Conservation (phyloP, 2,888 invertebrate genomes). For the Spicauda simplicius region DNA sequence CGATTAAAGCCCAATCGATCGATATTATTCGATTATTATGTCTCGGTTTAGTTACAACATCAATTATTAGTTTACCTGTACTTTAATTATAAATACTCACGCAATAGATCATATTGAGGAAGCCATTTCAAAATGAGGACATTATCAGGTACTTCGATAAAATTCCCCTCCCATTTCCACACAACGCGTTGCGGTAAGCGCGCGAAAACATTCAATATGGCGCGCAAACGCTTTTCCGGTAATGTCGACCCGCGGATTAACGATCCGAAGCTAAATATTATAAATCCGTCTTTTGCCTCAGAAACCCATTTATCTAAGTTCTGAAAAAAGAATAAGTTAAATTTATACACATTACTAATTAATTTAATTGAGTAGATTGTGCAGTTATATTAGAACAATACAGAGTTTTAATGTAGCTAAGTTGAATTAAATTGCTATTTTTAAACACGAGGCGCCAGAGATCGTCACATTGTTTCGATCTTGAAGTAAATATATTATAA, state of each 20-base stretch:
- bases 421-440: too few relatives aligned
- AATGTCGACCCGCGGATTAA: conserved; percentile 87
- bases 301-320: conserved; percentile 67
- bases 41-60: neutral
- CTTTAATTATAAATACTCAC: conserved; percentile 67
- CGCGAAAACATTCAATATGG: conserved; percentile 85
- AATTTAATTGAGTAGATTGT: too few relatives aligned
- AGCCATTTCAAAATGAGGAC: conserved; percentile 86
- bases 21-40: too few relatives aligned
- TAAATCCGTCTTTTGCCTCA: conserved; percentile 85
- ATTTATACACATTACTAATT: too few relatives aligned
- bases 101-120: conserved; percentile 88
- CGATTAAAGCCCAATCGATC: too few relatives aligned
- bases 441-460: too few relatives aligned
- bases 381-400: too few relatives aligned
- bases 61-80: neutral
- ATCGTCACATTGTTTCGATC: too few relatives aligned
- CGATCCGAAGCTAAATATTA: conserved; percentile 90
- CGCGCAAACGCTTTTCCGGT: conserved; percentile 78
- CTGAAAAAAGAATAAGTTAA: neutral
- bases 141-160: conserved; percentile 80
- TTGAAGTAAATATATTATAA: too few relatives aligned
- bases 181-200: conserved; percentile 86
- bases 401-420: too few relatives aligned
- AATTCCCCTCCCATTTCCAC: conserved; percentile 89